phyloP scores from a whole-genome alignment of 2,888 invertebrate species.

The Tuberolachnus salignus region DNA sequence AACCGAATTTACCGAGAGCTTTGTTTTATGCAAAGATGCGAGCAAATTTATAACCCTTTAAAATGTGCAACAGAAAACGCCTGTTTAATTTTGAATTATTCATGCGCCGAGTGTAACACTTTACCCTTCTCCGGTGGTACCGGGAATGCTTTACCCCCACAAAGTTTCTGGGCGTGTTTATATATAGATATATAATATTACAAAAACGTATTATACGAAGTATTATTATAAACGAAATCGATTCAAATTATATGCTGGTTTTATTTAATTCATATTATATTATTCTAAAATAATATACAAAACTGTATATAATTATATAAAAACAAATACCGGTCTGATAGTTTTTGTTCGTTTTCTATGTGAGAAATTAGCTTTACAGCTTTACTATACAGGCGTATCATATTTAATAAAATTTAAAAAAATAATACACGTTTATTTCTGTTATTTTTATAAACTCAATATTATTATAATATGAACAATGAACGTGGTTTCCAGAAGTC shows the following conservation, averaged over 20 bases:
- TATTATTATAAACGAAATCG: constrained; percentile 1
- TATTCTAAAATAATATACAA: too few species aligned
- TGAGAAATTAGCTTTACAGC: too few species aligned
- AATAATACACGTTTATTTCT: too few species aligned
- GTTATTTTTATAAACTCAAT: too few species aligned
- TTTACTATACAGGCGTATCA: too few species aligned
- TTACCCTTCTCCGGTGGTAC: constrained; percentile 1
- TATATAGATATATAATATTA: background rate
- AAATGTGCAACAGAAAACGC: constrained; percentile 28
- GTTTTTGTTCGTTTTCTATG: too few species aligned
- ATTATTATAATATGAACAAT: too few species aligned
- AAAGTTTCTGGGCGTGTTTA: constrained; percentile 18
- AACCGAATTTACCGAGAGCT: background rate
- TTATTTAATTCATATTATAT: too few species aligned
- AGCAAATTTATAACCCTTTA: constrained; percentile 31
- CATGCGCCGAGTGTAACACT: constrained; percentile 26
- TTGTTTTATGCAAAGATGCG: constrained; percentile 31
- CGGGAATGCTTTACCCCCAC: background rate
- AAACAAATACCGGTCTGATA: too few species aligned
- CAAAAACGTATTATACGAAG: background rate
- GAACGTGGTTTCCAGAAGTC: too few species aligned
- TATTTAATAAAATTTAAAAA: too few species aligned
- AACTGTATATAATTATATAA: too few species aligned
- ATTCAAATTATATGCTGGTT: constrained; percentile 9
- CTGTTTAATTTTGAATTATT: constrained; percentile 49